Percentiles rank a stretch among this genome's conserved stretches.
Conservation (phyloP, 1,140 invertebrate genomes). For the Drosophila saltans region DNA sequence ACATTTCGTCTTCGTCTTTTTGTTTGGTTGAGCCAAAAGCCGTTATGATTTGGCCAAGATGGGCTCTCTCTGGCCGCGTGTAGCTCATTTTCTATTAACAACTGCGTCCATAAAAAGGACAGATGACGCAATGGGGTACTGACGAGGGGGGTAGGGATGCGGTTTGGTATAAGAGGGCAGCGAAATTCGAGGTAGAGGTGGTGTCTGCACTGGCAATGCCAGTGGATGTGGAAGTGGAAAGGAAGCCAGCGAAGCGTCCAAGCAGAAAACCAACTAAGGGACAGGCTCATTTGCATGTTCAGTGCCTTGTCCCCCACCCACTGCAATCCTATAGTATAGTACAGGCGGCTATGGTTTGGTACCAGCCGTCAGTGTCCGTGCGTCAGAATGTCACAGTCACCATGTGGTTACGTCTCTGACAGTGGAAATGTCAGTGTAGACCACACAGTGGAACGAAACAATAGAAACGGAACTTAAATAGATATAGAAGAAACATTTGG, state of each 20-base stretch:
- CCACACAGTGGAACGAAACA: conserved; percentile 45
- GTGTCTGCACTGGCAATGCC: conserved; percentile 28
- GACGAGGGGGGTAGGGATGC: conserved; percentile 6
- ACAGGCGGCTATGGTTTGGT: conserved; percentile 33
- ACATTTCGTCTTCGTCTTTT: conserved; percentile 66
- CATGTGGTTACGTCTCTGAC: conserved; percentile 77
- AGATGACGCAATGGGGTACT: conserved; percentile 33
- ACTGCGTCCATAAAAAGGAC: conserved; percentile 77
- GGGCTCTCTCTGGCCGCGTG: conserved; percentile 64
- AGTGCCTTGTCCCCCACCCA: conserved; percentile 17
- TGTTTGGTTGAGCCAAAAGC: conserved; percentile 47
- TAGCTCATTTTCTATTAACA: conserved; percentile 81
- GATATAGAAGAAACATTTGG: no score
- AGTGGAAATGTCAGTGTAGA: conserved; percentile 56
- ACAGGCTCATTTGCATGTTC: conserved; percentile 76
- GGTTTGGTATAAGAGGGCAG: neutral
- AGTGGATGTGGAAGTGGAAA: neutral
- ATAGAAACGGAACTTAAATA: no score
- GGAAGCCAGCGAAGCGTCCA: conserved; percentile 76
- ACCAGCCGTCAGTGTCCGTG: conserved; percentile 59
- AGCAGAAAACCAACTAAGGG: conserved; percentile 80
- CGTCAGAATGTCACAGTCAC: conserved; percentile 76
- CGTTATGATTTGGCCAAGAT: conserved; percentile 77
- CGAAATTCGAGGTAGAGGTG: neutral
- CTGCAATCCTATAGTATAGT: neutral